These are phyloP conservation scores for Hyles euphorbiae DNA, from an alignment of 1,140 invertebrate species.

Conservation along the genomic window DNA sequence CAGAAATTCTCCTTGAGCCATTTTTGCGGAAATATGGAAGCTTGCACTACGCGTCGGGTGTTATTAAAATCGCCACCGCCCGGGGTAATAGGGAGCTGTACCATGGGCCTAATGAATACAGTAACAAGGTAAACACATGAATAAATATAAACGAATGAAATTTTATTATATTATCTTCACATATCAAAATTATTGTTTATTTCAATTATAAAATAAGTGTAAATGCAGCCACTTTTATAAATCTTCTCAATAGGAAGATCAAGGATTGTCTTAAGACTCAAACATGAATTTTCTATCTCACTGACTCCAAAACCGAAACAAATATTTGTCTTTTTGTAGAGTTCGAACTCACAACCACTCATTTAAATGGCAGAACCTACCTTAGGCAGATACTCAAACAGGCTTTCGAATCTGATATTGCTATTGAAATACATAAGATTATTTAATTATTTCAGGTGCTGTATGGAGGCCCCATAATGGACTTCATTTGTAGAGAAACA, in stretches of 20 bases:
- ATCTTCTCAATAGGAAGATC: no score
- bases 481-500: constrained; percentile 33
- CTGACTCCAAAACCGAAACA: no score
- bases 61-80: constrained; percentile 60
- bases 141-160: background rate
- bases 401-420: background rate
- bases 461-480: constrained; percentile 48
- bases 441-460: constrained; percentile 29
- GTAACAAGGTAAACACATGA: constrained; percentile 36
- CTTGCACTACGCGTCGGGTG: constrained; percentile 66
- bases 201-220: no score
- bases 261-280: no score
- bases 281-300: no score
- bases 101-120: constrained; percentile 32
- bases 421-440: background rate
- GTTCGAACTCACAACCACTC: no score
- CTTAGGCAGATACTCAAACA: no score
- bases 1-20: constrained; percentile 77
- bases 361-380: no score
- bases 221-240: no score
- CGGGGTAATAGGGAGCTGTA: constrained; percentile 34
- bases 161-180: no score
- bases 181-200: no score
- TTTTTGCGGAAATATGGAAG: constrained; percentile 71
- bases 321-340: no score